Conservation (phyloP, 2,888 invertebrate species). For the Clepsis dumicolana region DNA sequence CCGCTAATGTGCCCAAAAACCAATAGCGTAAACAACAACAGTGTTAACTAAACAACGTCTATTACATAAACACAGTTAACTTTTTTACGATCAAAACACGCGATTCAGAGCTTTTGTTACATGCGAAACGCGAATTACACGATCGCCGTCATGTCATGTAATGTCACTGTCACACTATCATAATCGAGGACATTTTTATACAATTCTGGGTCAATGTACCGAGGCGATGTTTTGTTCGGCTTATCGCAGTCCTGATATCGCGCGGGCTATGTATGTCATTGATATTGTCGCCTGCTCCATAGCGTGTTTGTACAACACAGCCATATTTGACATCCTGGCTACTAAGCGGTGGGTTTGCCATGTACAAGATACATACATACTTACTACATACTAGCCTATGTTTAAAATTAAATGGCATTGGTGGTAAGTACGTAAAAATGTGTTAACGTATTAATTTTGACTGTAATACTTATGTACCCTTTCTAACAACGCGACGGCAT, state of each 20-base stretch:
- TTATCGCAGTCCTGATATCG: slow-evolving; percentile 77
- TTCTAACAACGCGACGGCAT: no score
- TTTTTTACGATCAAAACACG: background rate
- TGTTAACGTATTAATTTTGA: no score
- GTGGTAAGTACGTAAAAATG: no score
- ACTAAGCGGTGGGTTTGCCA: slow-evolving; percentile 16
- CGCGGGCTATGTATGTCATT: slow-evolving; percentile 79
- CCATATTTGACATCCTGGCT: slow-evolving; percentile 46
- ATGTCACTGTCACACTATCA: slow-evolving; percentile 84
- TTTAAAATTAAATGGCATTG: background rate
- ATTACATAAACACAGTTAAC: background rate
- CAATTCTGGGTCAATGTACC: slow-evolving; percentile 86
- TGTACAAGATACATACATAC: background rate
- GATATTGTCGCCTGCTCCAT: slow-evolving; percentile 70
- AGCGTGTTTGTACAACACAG: slow-evolving; percentile 60
- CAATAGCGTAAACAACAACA: slow-evolving; percentile 13
- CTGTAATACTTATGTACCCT: no score
- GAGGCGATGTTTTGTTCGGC: slow-evolving; percentile 80
- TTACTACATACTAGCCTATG: no score
- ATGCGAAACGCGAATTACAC: slow-evolving; percentile 48
- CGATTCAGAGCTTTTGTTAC: slow-evolving; percentile 24
- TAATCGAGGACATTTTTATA: slow-evolving; percentile 82
- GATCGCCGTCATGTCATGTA: slow-evolving; percentile 63
- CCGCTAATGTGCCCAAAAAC: background rate
- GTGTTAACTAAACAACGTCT: background rate